Evolutionary conservation across 2,888 invertebrate species (phyloP), one percentile per base, ranked within the genome.

Genomic region (Punctoribates punctum): DNA sequence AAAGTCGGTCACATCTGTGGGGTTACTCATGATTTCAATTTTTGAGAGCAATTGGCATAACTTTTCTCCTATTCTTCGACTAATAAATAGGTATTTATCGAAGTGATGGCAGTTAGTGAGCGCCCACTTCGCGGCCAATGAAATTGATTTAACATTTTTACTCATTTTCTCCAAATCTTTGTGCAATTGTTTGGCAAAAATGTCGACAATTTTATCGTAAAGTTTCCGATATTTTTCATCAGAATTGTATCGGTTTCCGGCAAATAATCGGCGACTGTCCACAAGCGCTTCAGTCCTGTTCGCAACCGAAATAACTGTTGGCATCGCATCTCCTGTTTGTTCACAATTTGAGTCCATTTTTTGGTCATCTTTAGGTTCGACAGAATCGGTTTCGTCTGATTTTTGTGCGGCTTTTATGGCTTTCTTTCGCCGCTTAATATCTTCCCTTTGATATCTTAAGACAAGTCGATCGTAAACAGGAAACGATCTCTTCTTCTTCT

Each of bases 71-170:
- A 75, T 70, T 34, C 51, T 17, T 60, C 9, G 3, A 29, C 51
- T 46, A 23, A 75, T 72, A 15, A 29, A 70, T 2, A 75, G 15
- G 38, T 75, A 75, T 73, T 75, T 75, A 25, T 75, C 75, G 70
- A 75, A 75, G 38, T 70, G 57, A 29, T 46, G 48, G n/a, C 23
- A 9, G 23, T 42, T 46, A 75, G 54, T 70, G 1, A 72, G 75
- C 48, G 70, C 38, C 75, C 75, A 75, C 48, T 75, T 75, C 27
- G 46, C 70, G 38, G 75, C 70, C 27, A 75, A 60, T 38, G 75
- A 75, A 15, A 73, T 23, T 15, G 70, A 20, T 20, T 46, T 51
- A 4, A 25, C 17, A 25, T 38, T n/a, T 20, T 57, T 38, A 2
- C 27, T 4, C 20, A 70, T 67, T n/a, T 67, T 51, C 2, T 46